Evolutionary conservation across 2,113 vertebrate genomes (phyloP), one percentile per base, ranked within the genome.

Genomic region (Calyptomena viridis): DNA sequence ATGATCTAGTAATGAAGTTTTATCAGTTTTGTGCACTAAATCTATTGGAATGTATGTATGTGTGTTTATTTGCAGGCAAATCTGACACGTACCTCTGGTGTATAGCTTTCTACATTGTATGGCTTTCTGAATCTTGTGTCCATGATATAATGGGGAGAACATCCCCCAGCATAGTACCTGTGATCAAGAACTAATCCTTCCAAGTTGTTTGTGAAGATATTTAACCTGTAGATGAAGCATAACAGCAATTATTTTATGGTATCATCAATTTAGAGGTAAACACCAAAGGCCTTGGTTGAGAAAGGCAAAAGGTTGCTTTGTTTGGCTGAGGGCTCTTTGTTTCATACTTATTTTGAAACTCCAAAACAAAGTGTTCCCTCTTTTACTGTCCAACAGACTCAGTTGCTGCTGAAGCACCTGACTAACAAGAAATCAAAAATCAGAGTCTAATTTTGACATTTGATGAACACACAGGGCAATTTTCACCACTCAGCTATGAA

Each of bases 151-250:
- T 99, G 98, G 5, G 99, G 98, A 87, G 98, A 91, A 60, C 99
- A 99, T 52, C 96, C 98, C 7, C 99, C 99, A 7, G 96, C 99
- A 1, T 99, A 99, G 94, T 99, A 99, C 78, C 97, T 98, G 97
- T 99, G 99, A 68, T 99, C 99, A 3, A 99, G 98, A 89, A 99
- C 98, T 4, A 98, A 58, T 67, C 99, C 99, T 94, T 99, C 98
- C 93, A 99, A 96, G 37, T 94, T 97, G 67, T 98, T 98, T 56
- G 98, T 98, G 96, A 99, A 97, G 58, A 99, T 81, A 92, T 99
- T 99, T 95, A 99, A 95, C 91, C 99, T 99, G 96, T 5, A 84
- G 78, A 69, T 44, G 66, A 91, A 68, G 68, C 15, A 89, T 2
- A 74, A 67, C 50, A 67, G 56, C 18, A 80, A 66, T n/a, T 47